Conservation (phyloP, 2,888 invertebrate species). For the Eupithecia insigniata region DNA sequence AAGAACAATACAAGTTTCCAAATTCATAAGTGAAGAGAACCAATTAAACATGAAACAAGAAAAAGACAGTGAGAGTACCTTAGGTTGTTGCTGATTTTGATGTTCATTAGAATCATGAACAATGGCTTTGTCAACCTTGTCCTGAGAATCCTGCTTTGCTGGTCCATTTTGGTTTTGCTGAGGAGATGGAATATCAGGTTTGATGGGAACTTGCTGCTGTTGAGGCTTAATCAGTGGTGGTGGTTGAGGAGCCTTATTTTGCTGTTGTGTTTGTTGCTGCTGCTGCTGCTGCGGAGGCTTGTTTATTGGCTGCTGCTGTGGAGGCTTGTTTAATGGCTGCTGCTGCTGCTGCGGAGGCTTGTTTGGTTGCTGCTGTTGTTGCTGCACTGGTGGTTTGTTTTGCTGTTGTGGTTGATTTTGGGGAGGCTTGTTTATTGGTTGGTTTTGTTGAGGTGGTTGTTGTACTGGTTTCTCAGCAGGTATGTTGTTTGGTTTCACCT, state of each 20-base stretch:
- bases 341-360: slow-evolving; percentile 40
- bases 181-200: slow-evolving; percentile 43
- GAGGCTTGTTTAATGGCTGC: slow-evolving; percentile 44
- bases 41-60: neutral
- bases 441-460: slow-evolving; percentile 39
- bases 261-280: neutral
- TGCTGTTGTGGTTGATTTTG: slow-evolving; percentile 41
- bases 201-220: slow-evolving; percentile 43
- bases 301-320: slow-evolving; percentile 45
- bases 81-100: slow-evolving; percentile 48
- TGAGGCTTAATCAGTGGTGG: slow-evolving; percentile 40
- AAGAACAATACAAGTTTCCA: neutral
- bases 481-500: slow-evolving; percentile 44
- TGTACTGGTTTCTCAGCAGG: slow-evolving; percentile 46
- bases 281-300: slow-evolving; percentile 46
- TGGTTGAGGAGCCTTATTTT: slow-evolving; percentile 4
- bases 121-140: slow-evolving; percentile 65
- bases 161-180: slow-evolving; percentile 49
- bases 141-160: slow-evolving; percentile 54
- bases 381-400: slow-evolving; percentile 35
- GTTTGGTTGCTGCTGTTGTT: slow-evolving; percentile 44
- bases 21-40: neutral
- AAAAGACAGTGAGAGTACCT: slow-evolving; percentile 33
- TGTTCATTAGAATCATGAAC: slow-evolving; percentile 49
- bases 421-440: slow-evolving; percentile 44